Evolutionary conservation across 2,888 invertebrate genomes (phyloP).

Genomic region (Melieria omissa): DNA sequence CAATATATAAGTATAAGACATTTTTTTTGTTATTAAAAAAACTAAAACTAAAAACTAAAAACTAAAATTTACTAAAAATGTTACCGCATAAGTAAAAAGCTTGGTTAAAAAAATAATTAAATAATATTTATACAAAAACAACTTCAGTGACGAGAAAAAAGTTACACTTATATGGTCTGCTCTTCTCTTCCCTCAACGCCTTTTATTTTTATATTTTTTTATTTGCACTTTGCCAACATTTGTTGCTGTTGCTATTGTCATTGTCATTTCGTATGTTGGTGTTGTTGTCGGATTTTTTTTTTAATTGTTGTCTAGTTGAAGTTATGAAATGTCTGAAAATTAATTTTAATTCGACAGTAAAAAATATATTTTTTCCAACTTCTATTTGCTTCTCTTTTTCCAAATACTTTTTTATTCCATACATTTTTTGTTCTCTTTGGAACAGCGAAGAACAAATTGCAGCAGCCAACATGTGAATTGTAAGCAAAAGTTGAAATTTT

Average conservation of each 20-base stretch:
- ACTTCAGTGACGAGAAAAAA: constrained; percentile 7
- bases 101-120: no score
- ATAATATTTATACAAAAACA: no score
- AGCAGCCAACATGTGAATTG: no score
- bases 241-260: constrained; percentile 35
- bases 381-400: not conserved
- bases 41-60: constrained; percentile 12
- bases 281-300: constrained; percentile 19
- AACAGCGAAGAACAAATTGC: no score
- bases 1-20: no score
- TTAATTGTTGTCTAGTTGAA: constrained; percentile 43
- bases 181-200: no score
- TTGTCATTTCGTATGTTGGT: constrained; percentile 39
- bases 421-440: no score
- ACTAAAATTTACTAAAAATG: not conserved
- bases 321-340: constrained; percentile 55
- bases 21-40: constrained; percentile 26
- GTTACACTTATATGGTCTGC: no score
- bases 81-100: no score
- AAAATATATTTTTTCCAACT: constrained; percentile 28
- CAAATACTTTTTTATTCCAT: no score
- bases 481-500: constrained; percentile 51
- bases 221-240: not conserved
- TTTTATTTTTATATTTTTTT: no score
- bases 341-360: constrained; percentile 57